A percentile compares a stretch with the other conserved stretches of the same genome.
phyloP scores from a whole-genome alignment of 1,140 invertebrate species.

The Mizuhopecten yessoensis region DNA sequence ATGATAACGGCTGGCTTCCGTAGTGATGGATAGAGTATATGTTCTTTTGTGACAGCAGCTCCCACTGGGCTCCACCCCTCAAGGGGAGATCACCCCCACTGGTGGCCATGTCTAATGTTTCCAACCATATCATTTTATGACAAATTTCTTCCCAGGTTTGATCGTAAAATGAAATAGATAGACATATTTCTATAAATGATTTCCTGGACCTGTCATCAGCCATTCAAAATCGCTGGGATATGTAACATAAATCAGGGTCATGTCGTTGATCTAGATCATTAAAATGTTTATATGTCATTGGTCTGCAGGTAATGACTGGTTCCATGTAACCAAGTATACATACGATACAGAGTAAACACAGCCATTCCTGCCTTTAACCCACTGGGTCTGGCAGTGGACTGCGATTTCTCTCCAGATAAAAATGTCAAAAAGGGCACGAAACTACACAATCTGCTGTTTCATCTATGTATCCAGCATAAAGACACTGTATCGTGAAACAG shows the following conservation, averaged over 20 bases:
- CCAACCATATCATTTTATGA: not conserved
- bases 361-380: not conserved
- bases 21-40: not conserved
- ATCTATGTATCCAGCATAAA: not conserved
- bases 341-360: conserved; percentile 11
- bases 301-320: not conserved
- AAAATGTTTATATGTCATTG: conserved; percentile 35
- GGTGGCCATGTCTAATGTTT: not conserved
- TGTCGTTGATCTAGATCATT: not conserved
- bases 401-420: conserved; percentile 34
- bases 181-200: not conserved
- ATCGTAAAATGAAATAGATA: not conserved
- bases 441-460: not conserved
- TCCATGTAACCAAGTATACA: not conserved
- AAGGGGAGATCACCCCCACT: not conserved
- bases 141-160: not conserved
- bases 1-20: not conserved
- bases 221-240: not conserved
- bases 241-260: not conserved
- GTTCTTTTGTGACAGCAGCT: not conserved
- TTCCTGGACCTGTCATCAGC: conserved; percentile 1
- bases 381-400: conserved; percentile 20
- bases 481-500: not conserved
- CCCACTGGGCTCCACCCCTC: not conserved
- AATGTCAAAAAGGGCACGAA: not conserved